Base-by-base conservation (phyloP, 2,888 invertebrate species). In the Drosophila tripunctata region DNA sequence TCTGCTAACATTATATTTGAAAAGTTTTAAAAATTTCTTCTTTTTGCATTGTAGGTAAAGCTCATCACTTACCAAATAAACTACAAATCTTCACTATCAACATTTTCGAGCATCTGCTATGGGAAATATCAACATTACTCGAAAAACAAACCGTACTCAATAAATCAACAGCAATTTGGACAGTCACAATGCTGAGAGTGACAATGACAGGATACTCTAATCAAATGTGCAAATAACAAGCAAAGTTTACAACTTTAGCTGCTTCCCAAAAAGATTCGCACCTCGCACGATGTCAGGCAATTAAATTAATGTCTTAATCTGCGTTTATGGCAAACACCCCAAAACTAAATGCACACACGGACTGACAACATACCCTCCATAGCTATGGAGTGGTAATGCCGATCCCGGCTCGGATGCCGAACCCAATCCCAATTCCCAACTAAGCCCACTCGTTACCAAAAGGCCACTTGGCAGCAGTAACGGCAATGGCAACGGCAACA, bases 221-320 rank as follows among this genome's bases (percentile, higher is more conserved):
- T 75, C 65, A 78, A 87, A 82, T 76, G 78, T 17, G 71, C 79
- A 82, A 87, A 87, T 75, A 75, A 67, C 41, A 55, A 33, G 40
- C 45, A 22, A 58, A 31, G 24, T 47, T 48, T 17, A 5, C 35
- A 51, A 52, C 51, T 62, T 63, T 45, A 40, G 36, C 17, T 51
- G 3, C 27, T 56, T 36, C 5, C 3, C 24, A 12, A 55, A 17
- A 55, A 17, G 41, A 61, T 69, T 74, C 73, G 56, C 75, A 75
- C 75, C 64, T 77, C 56, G 58, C 60, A 33, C 27, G 27, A 56
- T 68, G 69, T 72, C 69, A 63, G 75, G 88, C 88, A 87, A 87
- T 87, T 86, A 87, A 86, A 88, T 79, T 88, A 87, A 87, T 88
- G 88, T 87, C 86, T 80, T 88, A 83, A 88, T 88, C 82, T 84